Evolutionary conservation across 2,797 vertebrate species (phyloP).

Genomic region (Ceryle rudis): DNA sequence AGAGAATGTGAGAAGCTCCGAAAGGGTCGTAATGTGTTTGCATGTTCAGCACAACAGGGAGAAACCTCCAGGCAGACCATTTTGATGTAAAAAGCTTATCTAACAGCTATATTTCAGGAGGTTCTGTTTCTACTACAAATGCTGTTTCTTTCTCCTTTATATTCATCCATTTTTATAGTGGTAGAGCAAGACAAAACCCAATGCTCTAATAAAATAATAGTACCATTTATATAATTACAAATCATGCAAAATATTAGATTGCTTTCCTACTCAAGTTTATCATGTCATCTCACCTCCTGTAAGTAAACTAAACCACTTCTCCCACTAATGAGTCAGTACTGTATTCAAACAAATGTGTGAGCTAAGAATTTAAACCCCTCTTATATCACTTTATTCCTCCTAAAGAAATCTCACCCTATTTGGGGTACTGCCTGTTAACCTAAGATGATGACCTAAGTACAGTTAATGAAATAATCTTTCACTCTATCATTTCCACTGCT

Average conservation of each 20-base stretch:
- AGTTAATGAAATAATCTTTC: background rate
- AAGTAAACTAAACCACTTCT: background rate
- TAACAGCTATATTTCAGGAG: background rate
- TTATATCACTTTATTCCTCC: background rate
- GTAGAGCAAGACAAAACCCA: background rate
- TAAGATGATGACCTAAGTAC: background rate
- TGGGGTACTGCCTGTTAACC: background rate
- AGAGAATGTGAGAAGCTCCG: background rate
- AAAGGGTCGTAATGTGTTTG: background rate
- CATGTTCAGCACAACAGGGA: rapidly evolving
- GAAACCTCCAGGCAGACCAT: background rate
- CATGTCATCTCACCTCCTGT: background rate
- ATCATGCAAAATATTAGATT: background rate
- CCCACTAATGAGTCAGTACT: background rate
- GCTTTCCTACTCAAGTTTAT: background rate
- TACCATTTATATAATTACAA: background rate
- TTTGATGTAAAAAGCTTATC: background rate
- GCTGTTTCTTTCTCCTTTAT: background rate
- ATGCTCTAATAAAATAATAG: background rate
- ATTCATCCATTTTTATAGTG: background rate
- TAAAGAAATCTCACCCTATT: background rate
- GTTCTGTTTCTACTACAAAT: background rate
- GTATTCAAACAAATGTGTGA: background rate
- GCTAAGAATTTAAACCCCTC: background rate
- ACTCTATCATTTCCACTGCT: background rate